These are phyloP conservation scores for Eubucco bourcierii DNA, from an alignment of 2,113 vertebrate genomes.

Conservation along the genomic window DNA sequence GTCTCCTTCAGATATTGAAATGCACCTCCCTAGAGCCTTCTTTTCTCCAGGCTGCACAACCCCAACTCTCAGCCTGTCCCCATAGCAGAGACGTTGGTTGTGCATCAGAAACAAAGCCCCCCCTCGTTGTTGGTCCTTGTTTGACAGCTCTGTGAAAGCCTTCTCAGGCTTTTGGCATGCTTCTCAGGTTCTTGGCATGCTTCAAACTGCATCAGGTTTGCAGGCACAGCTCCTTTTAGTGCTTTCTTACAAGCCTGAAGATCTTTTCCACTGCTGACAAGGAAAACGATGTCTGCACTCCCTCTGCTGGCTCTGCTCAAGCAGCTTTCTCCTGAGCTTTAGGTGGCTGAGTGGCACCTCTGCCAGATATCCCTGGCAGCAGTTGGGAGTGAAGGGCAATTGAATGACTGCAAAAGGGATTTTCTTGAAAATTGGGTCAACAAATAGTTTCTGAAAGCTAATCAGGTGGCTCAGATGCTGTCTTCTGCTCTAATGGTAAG, in stretches of 20 bases:
- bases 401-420: neutral
- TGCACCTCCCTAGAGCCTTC: too few relatives aligned
- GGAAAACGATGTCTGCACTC: conserved; percentile 65
- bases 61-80: too few relatives aligned
- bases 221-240: neutral
- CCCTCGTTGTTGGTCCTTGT: neutral
- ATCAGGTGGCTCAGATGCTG: conserved; percentile 65
- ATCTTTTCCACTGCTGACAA: conserved; percentile 50
- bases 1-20: too few relatives aligned
- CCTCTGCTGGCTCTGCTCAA: conserved; percentile 64
- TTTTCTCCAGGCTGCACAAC: too few relatives aligned
- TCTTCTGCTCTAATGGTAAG: conserved; percentile 46
- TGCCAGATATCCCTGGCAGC: neutral
- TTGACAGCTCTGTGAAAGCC: neutral
- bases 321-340: neutral
- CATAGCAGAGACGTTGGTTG: neutral
- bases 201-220: conserved; percentile 35
- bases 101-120: neutral
- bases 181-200: conserved; percentile 30
- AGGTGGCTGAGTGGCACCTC: neutral
- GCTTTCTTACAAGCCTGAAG: conserved; percentile 22
- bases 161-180: conserved; percentile 1
- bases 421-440: conserved; percentile 61
- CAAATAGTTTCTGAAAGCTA: conserved; percentile 60
- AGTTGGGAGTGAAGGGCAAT: neutral